Base-by-base conservation (phyloP, 2,113 vertebrate species). In the Limnothrissa miodon region DNA sequence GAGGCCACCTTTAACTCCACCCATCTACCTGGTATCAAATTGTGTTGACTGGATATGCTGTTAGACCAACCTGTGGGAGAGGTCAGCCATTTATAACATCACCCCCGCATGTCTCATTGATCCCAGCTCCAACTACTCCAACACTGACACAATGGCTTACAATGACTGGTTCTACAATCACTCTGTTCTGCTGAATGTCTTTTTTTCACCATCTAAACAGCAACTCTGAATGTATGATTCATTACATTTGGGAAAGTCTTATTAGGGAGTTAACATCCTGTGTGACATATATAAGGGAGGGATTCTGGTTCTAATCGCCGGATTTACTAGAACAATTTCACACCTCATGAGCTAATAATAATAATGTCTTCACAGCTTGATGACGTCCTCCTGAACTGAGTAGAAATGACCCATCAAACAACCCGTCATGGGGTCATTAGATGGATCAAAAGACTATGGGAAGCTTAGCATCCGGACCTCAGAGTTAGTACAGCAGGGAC, bases 11-110 rank as follows among this genome's bases (percentile, higher is more conserved):
- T 96, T 92, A 95, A 92, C 87, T 95, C 95, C 84, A 92, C 91
- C 90, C 91, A 95, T 91, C 95, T 92, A 92, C 93, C 90, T 89
- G 94, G 95, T 92, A 97, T 95, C 95, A 96, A 94, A 92, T 92
- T 92, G 83, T 92, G 93, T 2, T 92, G 95, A 90, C 96, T 96
- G 90, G 88, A 95, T 94, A 89, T 85, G 90, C 95, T 90, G 90
- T 70, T 92, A 89, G 88, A 94, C 90, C 94, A 93, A 94, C 96
- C 97, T 97, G 90, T 87, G 93, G 93, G 93, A 85, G 96, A 90
- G 90, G 80, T 82, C 90, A 86, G 92, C 62, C 84, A 78, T 82
- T 86, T 66, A 81, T 78, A 81, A 78, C 13, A 4, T 4, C 42
- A 42, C 74, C 13, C 45, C 45, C 39, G n/a, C 56, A 21, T 15